Percentiles rank a stretch among this genome's conserved stretches.
These are phyloP conservation scores for Drosophila repletoides DNA, from an alignment of 1,140 invertebrate species.

Conservation along the genomic window DNA sequence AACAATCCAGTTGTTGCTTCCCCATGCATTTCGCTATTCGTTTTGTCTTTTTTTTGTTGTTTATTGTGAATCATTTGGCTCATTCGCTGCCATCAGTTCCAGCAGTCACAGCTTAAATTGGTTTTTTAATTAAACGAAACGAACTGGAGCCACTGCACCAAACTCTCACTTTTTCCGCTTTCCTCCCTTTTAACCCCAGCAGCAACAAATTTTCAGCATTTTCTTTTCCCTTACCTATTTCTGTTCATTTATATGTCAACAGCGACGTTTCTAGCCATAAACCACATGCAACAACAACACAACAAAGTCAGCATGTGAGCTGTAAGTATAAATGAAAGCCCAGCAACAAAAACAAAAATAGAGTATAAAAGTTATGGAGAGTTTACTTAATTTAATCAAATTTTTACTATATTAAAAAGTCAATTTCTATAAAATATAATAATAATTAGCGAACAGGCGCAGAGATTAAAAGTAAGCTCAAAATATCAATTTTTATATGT, in stretches of 20 bases:
- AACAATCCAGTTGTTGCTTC: background rate
- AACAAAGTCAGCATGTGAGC: conserved; percentile 11
- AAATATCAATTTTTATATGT: too few species aligned
- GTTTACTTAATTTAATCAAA: too few species aligned
- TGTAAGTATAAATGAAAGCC: conserved; percentile 19
- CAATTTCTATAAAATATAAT: too few species aligned
- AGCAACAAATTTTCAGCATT: conserved; percentile 23
- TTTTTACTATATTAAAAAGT: too few species aligned
- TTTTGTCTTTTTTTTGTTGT: conserved; percentile 26
- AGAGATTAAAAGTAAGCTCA: too few species aligned
- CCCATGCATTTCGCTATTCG: conserved; percentile 13
- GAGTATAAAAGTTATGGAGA: too few species aligned
- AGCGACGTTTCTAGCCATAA: conserved; percentile 19
- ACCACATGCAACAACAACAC: conserved; percentile 19
- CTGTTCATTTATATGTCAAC: conserved; percentile 47
- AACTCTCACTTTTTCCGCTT: background rate
- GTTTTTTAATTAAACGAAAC: conserved; percentile 72
- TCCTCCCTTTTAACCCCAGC: background rate
- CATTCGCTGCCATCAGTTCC: conserved; percentile 52
- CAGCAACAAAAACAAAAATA: background rate
- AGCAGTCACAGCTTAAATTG: conserved; percentile 55
- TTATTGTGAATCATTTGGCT: conserved; percentile 26
- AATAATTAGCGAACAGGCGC: too few species aligned
- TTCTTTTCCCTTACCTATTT: too few species aligned
- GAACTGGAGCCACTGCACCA: conserved; percentile 17